These are phyloP conservation scores for Molothrus aeneus DNA, from an alignment of 2,797 vertebrate species.

Conservation along the genomic window DNA sequence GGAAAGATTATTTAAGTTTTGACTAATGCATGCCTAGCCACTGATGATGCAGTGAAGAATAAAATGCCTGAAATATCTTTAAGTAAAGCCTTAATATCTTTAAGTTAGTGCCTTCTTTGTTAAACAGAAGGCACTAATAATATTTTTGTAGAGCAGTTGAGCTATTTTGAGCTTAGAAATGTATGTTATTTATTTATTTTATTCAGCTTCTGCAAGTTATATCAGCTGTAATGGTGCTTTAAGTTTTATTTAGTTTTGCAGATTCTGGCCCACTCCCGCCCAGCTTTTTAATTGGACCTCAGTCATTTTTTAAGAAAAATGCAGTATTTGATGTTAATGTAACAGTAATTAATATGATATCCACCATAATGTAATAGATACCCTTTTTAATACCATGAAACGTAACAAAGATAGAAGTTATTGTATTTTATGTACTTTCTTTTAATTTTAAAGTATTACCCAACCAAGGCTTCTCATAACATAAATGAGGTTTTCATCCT, in stretches of 20 bases:
- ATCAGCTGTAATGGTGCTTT: neutral
- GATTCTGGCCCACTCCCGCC: neutral
- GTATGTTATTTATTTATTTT: neutral
- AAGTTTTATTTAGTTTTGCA: neutral
- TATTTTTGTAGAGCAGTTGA: neutral
- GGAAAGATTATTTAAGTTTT: neutral
- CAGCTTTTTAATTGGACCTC: no score
- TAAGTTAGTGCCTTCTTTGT: neutral
- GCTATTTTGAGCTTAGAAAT: neutral
- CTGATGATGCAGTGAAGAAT: neutral
- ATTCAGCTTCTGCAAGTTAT: neutral
- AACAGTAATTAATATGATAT: neutral
- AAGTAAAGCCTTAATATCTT: neutral
- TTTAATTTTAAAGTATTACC: neutral
- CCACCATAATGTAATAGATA: neutral
- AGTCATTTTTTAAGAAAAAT: neutral
- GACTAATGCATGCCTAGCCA: neutral
- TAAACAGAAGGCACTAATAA: neutral
- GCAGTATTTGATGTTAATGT: neutral
- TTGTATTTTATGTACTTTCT: neutral
- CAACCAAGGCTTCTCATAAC: neutral
- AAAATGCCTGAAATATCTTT: neutral
- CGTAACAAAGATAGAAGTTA: neutral
- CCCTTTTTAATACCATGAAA: neutral
- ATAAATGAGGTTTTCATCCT: no score